Percentiles rank a stretch among this genome's conserved stretches.
These are phyloP conservation scores for Drosophila kikkawai DNA, from an alignment of 1,140 invertebrate genomes.

Conservation along the genomic window DNA sequence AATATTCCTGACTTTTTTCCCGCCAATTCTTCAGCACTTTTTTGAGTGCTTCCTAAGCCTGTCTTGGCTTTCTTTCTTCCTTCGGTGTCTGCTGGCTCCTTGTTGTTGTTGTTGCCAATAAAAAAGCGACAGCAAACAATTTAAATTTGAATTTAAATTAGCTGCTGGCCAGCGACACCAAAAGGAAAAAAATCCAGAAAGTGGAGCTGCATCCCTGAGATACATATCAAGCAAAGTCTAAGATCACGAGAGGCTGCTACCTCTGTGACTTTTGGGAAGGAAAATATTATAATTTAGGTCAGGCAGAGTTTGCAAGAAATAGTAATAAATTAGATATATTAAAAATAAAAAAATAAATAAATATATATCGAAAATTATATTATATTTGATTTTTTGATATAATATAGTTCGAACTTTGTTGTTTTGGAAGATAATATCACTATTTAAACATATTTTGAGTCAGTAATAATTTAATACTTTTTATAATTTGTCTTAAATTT, in stretches of 20 bases:
- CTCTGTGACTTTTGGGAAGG: background rate
- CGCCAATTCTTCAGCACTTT: conserved; percentile 16
- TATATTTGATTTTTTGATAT: too few relatives aligned
- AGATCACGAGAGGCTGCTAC: background rate
- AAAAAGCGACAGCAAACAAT: conserved; percentile 68
- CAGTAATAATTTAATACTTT: background rate
- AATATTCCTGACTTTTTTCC: background rate
- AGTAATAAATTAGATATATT: too few relatives aligned
- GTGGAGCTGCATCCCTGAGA: conserved; percentile 4
- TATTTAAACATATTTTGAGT: too few relatives aligned
- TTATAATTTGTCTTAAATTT: background rate
- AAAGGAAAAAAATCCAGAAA: background rate
- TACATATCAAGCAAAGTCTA: background rate
- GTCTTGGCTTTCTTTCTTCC: conserved; percentile 12
- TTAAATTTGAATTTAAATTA: conserved; percentile 83
- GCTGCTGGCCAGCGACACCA: conserved; percentile 56
- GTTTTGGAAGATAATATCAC: too few relatives aligned
- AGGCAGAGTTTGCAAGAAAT: background rate
- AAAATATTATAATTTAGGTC: background rate
- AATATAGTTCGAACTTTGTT: too few relatives aligned
- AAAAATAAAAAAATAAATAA: too few relatives aligned
- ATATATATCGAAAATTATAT: background rate
- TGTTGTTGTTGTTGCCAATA: conserved; percentile 52
- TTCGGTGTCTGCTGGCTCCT: conserved; percentile 5
- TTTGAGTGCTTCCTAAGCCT: background rate